Evolutionary conservation across 2,888 invertebrate species (phyloP).

Genomic region (Cheilosia urbana): DNA sequence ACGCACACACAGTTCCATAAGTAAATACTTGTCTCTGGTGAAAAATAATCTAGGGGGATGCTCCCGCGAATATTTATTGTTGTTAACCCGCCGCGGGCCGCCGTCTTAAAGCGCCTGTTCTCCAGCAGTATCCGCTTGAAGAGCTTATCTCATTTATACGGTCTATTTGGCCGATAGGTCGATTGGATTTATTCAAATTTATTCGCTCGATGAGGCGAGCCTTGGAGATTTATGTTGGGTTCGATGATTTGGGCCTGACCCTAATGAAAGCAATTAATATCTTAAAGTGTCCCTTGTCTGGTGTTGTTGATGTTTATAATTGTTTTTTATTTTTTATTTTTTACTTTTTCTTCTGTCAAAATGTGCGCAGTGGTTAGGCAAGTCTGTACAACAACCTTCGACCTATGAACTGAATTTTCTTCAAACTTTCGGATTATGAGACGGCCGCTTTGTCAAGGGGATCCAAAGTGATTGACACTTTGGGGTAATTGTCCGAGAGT

Average conservation of each 20-base stretch:
- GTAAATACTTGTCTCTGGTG: conserved; percentile 3
- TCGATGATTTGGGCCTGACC: conserved; percentile 35
- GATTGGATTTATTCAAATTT: conserved; percentile 69
- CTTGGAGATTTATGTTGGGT: conserved; percentile 39
- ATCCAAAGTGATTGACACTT: conserved; percentile 44
- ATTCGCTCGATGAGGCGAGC: conserved; percentile 30
- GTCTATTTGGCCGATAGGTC: conserved; percentile 34
- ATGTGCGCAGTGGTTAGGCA: background rate
- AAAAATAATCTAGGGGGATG: background rate
- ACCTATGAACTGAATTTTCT: conserved; percentile 27
- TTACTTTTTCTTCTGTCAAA: background rate
- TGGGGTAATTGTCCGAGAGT: conserved; percentile 46
- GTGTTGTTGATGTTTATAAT: background rate
- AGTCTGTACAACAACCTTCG: conserved; percentile 34
- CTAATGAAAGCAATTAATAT: conserved; percentile 60
- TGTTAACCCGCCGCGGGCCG: no score
- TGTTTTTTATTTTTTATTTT: background rate
- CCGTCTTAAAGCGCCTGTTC: background rate
- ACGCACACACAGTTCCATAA: background rate
- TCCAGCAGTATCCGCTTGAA: background rate
- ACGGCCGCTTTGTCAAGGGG: background rate
- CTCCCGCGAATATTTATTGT: no score
- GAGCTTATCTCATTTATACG: conserved; percentile 23
- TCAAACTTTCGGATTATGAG: conserved; percentile 28
- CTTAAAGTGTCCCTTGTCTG: conserved; percentile 12